Evolutionary conservation across 2,888 invertebrate species (phyloP), one percentile per base, ranked within the genome.

Genomic region (Stramonita haemastoma): DNA sequence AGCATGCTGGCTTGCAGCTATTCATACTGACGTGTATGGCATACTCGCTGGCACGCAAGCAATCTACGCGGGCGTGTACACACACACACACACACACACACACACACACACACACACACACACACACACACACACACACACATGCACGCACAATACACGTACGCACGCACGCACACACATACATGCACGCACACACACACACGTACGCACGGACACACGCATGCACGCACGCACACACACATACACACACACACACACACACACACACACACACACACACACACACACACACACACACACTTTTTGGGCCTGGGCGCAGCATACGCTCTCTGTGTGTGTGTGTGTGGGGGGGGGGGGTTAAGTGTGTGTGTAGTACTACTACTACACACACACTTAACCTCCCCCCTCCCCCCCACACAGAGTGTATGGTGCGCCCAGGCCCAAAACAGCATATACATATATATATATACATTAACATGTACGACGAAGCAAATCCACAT

Each of bases 21-120:
- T 46, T 8, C 46, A 46, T 2, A 46, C 46, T 46, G 46, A 46
- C 46, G 46, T 46, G 4, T 8, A 46, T 46, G 46, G 60, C 73
- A 73, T n/a, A 11, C 73, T n/a, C 73, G 11, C 73, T 11, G 13
- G 60, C 60, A 19, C 60, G 60, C 60, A 19, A 11, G 60, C 60
- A 11, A 60, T 19, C 11, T 19, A 60, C 60, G 19, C 60, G 19
- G 13, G 19, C 60, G n/a, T 0, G n/a, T n/a, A 73, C 2, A 73
- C 19, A 79, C 79, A 79, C 79, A 79, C 34, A 79, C 79, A 79
- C 79, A 79, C 79, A 79, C 79, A 79, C 79, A 79, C 32, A 32
- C 79, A 79, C 79, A 79, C 79, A 79, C 79, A 32, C 79, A 79
- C 79, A 79, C 79, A 79, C 79, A 79, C 79, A 79, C 79, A 79